Evolutionary conservation across 2,888 invertebrate species (phyloP), one percentile per base, ranked within the genome.

Genomic region (Dynastes tityus): DNA sequence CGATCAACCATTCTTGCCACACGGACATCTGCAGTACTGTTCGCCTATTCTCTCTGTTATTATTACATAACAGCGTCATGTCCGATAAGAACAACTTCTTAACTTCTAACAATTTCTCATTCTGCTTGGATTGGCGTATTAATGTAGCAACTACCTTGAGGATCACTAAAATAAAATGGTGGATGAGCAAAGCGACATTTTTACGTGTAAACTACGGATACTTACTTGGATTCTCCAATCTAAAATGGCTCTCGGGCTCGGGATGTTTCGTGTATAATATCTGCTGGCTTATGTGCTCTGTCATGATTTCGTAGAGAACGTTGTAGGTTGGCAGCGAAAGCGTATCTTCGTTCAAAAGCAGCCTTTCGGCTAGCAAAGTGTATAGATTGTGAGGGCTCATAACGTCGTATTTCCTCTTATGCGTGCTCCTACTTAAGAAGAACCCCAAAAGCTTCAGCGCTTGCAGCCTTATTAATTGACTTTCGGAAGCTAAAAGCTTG

Each of bases 21-120:
- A 99, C 99, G 0, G 99, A 99, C 99, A 99, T 99, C 90, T 99
- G 99, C 61, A 99, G 91, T 13, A 99, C 98, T 0, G 98, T 99
- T 84, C 98, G 92, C 73, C 99, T 90, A 89, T 99, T 99, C 88
- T 99, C 99, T 13, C 98, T 92, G 88, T 98, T 98, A 88, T 98
- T 98, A 87, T 97, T 97, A 90, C 99, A 99, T 78, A 99, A 90
- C 73, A 98, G 90, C n/a, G 98, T 98, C 95, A 99, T 97, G 89
- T 99, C 99, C 1, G 98, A 97, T 5, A 99, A 92, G 89, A 99
- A 99, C 74, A 97, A 90, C 87, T 97, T 97, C 90, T 98, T 98
- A 76, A 98, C 97, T 87, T 97, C 97, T 83, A 97, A 89, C 49
- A 98, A 90, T 82, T 96, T 96, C 81, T 97, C 97, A 1, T 95